Percentiles rank a stretch among this genome's conserved stretches.
Conservation (phyloP, 2,797 vertebrate genomes). For the Schizopygopsis malacanthus region DNA sequence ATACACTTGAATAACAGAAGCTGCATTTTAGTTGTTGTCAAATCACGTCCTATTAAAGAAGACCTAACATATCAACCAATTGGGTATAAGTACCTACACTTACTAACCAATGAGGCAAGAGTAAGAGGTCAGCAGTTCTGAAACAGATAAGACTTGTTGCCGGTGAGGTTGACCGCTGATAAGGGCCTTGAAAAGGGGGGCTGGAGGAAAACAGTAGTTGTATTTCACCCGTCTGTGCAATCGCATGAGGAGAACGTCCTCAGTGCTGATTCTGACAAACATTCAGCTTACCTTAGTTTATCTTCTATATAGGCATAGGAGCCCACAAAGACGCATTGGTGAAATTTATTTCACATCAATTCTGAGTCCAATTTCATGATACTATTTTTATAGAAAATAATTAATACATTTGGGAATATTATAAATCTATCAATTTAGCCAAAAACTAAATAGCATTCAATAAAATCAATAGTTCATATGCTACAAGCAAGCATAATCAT, state of each 20-base stretch:
- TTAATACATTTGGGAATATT: background rate
- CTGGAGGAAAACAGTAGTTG: conserved; percentile 11
- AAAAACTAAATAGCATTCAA: background rate
- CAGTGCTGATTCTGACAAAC: conserved; percentile 30
- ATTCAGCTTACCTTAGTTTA: conserved; percentile 30
- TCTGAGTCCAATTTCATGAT: background rate
- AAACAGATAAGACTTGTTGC: conserved; percentile 75
- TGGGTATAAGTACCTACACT: conserved; percentile 54
- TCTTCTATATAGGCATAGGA: background rate
- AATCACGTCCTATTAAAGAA: conserved; percentile 2
- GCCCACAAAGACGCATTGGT: background rate
- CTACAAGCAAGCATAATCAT: background rate
- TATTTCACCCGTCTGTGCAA: conserved; percentile 17
- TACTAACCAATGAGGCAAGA: conserved; percentile 67
- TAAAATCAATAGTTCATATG: background rate
- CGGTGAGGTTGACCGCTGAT: conserved; percentile 73
- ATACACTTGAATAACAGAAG: conserved; percentile 53
- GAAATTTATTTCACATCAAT: too few relatives aligned
- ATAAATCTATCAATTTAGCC: background rate
- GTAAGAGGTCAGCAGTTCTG: conserved; percentile 60
- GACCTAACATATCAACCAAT: conserved; percentile 57
- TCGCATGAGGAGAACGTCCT: conserved; percentile 18
- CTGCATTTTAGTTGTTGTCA: conserved; percentile 46
- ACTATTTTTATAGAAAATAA: background rate
- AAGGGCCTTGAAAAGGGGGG: conserved; percentile 62